Percentiles rank a stretch among this genome's conserved stretches.
phyloP scores from a whole-genome alignment of 2,888 invertebrate genomes.

The Torymus auratus region DNA sequence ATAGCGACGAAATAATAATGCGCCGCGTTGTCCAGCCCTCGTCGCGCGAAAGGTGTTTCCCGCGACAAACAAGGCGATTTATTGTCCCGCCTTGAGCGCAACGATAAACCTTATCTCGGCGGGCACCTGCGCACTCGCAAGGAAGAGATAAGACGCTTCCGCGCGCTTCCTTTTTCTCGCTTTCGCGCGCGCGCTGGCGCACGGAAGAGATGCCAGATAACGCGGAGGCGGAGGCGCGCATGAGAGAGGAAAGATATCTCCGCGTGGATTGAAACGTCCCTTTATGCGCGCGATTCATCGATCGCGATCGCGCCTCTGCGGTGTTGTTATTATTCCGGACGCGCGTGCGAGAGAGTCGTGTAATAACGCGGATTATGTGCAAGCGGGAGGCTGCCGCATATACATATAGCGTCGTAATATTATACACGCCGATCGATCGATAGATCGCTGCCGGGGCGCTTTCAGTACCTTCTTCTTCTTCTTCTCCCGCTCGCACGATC shows the following conservation, averaged over 20 bases:
- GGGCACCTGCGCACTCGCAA: conserved; percentile 15
- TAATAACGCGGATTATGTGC: conserved; percentile 41
- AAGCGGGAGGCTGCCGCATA: neutral
- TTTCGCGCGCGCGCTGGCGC: neutral
- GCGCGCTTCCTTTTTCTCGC: neutral
- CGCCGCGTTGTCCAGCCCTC: neutral
- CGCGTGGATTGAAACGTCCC: conserved; percentile 67
- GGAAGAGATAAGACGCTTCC: conserved; percentile 42
- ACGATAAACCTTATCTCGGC: conserved; percentile 37
- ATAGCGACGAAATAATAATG: conserved; percentile 8
- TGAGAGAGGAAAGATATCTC: conserved; percentile 15
- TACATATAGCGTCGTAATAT: conserved; percentile 13
- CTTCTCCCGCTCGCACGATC: no score
- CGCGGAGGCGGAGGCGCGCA: conserved; percentile 30
- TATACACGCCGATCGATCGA: conserved; percentile 24
- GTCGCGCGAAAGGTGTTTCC: conserved; percentile 1
- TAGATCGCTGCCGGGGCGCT: neutral
- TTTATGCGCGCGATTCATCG: conserved; percentile 61
- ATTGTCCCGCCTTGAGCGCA: neutral
- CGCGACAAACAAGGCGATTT: conserved; percentile 34
- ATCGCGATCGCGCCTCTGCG: conserved; percentile 28
- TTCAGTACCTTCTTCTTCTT: no score
- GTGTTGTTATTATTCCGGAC: neutral
- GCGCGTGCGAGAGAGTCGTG: neutral
- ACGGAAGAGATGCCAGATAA: conserved; percentile 22